Conservation (phyloP, 2,888 invertebrate species). For the Torymus texanus region DNA sequence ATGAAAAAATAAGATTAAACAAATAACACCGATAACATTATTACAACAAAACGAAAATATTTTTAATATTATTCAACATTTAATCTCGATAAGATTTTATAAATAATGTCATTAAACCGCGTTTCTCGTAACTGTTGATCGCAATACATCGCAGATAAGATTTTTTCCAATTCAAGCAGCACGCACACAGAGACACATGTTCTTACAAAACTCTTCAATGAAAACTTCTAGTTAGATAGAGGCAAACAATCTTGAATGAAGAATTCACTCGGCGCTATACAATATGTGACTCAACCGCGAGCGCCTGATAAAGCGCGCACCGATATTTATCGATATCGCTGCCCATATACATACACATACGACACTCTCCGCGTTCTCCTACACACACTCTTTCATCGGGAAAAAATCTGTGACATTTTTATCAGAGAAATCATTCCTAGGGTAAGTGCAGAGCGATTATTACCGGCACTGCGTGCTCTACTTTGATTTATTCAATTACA, state of each 20-base stretch:
- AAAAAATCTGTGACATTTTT: background rate
- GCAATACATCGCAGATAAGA: background rate
- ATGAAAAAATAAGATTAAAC: too few relatives aligned
- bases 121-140: background rate
- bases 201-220: conserved; percentile 24
- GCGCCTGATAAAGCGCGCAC: conserved; percentile 20
- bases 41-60: too few relatives aligned
- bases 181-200: background rate
- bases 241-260: conserved; percentile 28
- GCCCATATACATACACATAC: background rate
- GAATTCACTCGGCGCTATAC: background rate
- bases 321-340: conserved; percentile 28
- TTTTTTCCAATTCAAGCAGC: background rate
- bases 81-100: too few relatives aligned
- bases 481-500: too few relatives aligned
- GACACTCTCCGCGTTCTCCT: too few relatives aligned
- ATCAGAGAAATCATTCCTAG: conserved; percentile 10
- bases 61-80: too few relatives aligned
- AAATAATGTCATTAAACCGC: too few relatives aligned
- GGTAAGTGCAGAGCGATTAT: background rate
- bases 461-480: too few relatives aligned
- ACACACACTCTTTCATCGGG: too few relatives aligned
- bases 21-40: too few relatives aligned
- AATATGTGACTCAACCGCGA: conserved; percentile 18
- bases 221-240: background rate